Evolutionary conservation across 1,140 invertebrate species (phyloP).

Genomic region (Zaprionus ghesquierei): DNA sequence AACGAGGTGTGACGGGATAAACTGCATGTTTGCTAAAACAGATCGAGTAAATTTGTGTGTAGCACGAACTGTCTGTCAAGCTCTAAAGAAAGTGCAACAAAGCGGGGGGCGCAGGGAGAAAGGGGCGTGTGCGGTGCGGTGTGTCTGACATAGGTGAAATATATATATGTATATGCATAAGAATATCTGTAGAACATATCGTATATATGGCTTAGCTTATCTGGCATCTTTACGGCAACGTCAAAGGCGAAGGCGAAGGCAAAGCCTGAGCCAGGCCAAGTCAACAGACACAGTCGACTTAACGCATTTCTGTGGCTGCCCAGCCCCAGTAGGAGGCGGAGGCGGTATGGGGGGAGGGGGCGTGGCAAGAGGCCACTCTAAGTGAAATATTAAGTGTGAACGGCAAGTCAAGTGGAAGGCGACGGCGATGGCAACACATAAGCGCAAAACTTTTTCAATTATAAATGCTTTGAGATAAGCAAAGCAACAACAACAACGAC

Average conservation of each 20-base stretch:
- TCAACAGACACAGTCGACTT: slow-evolving; percentile 18
- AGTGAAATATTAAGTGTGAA: slow-evolving; percentile 67
- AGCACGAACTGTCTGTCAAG: slow-evolving; percentile 7
- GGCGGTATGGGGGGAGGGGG: too few relatives aligned
- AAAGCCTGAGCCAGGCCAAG: background rate
- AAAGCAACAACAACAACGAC: slow-evolving; percentile 23
- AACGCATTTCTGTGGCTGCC: slow-evolving; percentile 4
- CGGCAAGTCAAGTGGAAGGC: slow-evolving; percentile 55
- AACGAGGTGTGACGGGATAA: background rate
- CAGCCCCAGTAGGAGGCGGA: background rate
- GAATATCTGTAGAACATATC: too few relatives aligned
- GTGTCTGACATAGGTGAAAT: background rate
- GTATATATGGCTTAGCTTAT: background rate
- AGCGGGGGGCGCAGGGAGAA: background rate
- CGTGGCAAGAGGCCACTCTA: slow-evolving; percentile 8
- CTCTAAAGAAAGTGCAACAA: background rate
- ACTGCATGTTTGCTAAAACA: slow-evolving; percentile 15
- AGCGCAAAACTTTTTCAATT: slow-evolving; percentile 73
- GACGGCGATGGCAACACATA: slow-evolving; percentile 31
- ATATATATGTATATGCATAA: background rate
- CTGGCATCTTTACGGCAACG: slow-evolving; percentile 1
- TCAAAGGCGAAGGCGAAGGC: slow-evolving; percentile 1
- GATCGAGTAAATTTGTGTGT: slow-evolving; percentile 1
- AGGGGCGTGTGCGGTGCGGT: too few relatives aligned
- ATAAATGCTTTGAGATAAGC: slow-evolving; percentile 54